Evolutionary conservation across 2,113 vertebrate species (phyloP).

Genomic region (Rhinolophus ferrumequinum): DNA sequence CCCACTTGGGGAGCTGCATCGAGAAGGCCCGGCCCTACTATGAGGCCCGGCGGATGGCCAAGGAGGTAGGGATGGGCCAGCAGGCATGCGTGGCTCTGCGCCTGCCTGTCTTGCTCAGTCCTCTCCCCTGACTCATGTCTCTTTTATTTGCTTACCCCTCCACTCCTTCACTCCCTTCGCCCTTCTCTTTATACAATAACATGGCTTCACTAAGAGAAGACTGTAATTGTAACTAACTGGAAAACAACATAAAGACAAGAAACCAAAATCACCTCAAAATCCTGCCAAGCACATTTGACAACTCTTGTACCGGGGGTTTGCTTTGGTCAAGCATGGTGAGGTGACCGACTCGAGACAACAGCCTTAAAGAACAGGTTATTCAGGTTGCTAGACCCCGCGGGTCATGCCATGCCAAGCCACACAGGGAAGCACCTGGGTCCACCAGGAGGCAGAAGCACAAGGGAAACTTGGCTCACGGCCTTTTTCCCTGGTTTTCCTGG

Average conservation of each 20-base stretch:
- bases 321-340: neutral
- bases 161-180: neutral
- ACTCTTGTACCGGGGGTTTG: neutral
- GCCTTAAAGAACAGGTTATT: neutral
- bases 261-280: neutral
- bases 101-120: too few relatives aligned
- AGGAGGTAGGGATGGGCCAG: conserved; percentile 85
- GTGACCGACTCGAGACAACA: neutral
- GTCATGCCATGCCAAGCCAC: neutral
- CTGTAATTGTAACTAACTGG: neutral
- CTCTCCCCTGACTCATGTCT: neutral
- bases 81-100: too few relatives aligned
- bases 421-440: neutral
- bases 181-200: neutral
- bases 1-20: conserved; percentile 92
- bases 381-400: neutral
- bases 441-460: neutral
- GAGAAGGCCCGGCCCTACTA: conserved; percentile 95
- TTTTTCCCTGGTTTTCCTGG: neutral
- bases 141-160: neutral
- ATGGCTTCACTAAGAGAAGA: neutral
- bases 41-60: conserved; percentile 92
- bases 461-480: neutral
- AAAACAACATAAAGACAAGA: neutral
- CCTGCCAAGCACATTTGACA: neutral